Percentiles rank a stretch among this genome's conserved stretches.
These are phyloP conservation scores for Entelurus aequoreus DNA, from an alignment of 2,113 vertebrate genomes.

Conservation along the genomic window DNA sequence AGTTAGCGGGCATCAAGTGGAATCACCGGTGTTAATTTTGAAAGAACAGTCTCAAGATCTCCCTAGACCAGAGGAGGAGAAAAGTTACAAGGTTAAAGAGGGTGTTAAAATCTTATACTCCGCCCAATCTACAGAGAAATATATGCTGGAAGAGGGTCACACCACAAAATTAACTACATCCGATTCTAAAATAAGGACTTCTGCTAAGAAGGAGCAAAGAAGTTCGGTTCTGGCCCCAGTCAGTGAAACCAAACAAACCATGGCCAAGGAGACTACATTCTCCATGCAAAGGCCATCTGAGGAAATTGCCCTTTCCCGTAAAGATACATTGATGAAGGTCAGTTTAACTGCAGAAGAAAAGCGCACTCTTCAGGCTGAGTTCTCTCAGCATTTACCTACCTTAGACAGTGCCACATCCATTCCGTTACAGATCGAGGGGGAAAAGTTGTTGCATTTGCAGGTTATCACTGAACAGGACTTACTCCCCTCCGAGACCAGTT, in stretches of 20 bases:
- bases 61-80: conserved; percentile 56
- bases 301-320: conserved; percentile 49
- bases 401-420: conserved; percentile 55
- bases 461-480: conserved; percentile 67
- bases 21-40: conserved; percentile 62
- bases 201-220: conserved; percentile 44
- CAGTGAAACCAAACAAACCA: conserved; percentile 59
- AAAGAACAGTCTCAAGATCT: conserved; percentile 68
- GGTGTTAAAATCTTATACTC: conserved; percentile 72
- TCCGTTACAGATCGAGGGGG: conserved; percentile 57
- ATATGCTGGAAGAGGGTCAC: conserved; percentile 62
- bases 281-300: conserved; percentile 46
- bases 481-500: conserved; percentile 66
- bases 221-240: conserved; percentile 50
- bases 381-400: conserved; percentile 48
- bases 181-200: conserved; percentile 52
- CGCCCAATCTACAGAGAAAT: conserved; percentile 64
- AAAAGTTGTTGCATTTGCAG: conserved; percentile 70
- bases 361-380: conserved; percentile 62
- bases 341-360: conserved; percentile 70
- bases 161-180: conserved; percentile 48
- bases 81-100: conserved; percentile 68
- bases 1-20: conserved; percentile 67
- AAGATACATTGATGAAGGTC: conserved; percentile 59
- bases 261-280: conserved; percentile 62